Percentiles rank a stretch among this genome's conserved stretches.
phyloP scores from a whole-genome alignment of 2,888 invertebrate genomes.

The Branchellion lobata region DNA sequence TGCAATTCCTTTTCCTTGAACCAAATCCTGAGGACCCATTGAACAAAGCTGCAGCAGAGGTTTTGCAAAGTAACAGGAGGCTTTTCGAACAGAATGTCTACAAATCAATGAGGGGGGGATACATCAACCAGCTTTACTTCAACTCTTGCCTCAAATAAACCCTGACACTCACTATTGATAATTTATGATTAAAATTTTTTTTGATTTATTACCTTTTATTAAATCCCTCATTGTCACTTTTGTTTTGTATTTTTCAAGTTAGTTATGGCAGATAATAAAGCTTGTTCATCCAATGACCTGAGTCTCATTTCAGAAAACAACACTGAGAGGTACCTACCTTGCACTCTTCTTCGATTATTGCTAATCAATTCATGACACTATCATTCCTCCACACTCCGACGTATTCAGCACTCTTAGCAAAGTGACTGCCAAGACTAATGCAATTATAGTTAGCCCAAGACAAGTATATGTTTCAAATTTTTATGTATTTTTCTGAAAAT shows the following conservation, averaged over 20 bases:
- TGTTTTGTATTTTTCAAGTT: conserved; percentile 25
- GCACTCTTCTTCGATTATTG: no score
- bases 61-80: conserved; percentile 86
- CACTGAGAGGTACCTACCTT: not conserved
- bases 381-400: no score
- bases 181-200: not conserved
- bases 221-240: not conserved
- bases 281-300: not conserved
- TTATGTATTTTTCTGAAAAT: not conserved
- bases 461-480: conserved; percentile 12
- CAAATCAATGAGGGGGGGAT: conserved; percentile 92
- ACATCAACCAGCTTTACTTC: conserved; percentile 89
- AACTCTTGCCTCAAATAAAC: conserved; percentile 76
- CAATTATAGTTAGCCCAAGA: conserved; percentile 32
- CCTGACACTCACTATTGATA: no score
- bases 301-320: conserved; percentile 9
- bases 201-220: not conserved
- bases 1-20: conserved; percentile 95
- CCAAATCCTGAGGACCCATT: conserved; percentile 97
- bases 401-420: not conserved
- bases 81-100: conserved; percentile 93
- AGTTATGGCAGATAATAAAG: conserved; percentile 39
- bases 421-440: not conserved
- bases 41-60: conserved; percentile 97
- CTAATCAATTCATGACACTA: no score